These are phyloP conservation scores for Bombyx huttoni DNA, from an alignment of 2,888 invertebrate species.

Conservation along the genomic window DNA sequence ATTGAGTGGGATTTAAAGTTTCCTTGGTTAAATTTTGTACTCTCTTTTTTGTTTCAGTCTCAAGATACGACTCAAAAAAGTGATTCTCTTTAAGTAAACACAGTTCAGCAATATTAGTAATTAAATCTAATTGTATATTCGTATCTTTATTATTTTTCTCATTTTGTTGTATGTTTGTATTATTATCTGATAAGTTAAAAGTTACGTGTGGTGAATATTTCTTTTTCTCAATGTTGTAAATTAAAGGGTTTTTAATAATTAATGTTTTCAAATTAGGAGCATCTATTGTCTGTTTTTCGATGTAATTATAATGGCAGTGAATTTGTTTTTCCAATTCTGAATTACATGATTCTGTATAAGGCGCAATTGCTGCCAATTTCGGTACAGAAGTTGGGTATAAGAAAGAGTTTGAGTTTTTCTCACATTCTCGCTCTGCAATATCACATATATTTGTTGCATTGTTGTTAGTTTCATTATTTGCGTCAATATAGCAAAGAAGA, in stretches of 20 bases:
- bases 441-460: background rate
- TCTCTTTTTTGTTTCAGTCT: no score
- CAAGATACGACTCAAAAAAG: background rate
- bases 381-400: background rate
- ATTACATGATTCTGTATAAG: background rate
- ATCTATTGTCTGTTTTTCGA: background rate
- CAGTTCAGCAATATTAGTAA: background rate
- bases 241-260: background rate
- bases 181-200: background rate
- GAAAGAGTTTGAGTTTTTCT: no score
- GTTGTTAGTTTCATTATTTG: background rate
- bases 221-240: background rate
- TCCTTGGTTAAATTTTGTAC: no score
- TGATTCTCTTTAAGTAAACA: background rate
- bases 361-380: background rate
- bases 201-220: background rate
- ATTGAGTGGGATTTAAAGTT: no score
- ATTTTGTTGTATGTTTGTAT: background rate
- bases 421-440: background rate
- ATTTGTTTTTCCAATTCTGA: background rate
- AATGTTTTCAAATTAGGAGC: background rate
- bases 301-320: background rate
- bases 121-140: background rate
- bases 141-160: background rate
- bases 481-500: background rate